Evolutionary conservation across 2,888 invertebrate species (phyloP), one percentile per base, ranked within the genome.

Genomic region (Amblyteles armatorius): DNA sequence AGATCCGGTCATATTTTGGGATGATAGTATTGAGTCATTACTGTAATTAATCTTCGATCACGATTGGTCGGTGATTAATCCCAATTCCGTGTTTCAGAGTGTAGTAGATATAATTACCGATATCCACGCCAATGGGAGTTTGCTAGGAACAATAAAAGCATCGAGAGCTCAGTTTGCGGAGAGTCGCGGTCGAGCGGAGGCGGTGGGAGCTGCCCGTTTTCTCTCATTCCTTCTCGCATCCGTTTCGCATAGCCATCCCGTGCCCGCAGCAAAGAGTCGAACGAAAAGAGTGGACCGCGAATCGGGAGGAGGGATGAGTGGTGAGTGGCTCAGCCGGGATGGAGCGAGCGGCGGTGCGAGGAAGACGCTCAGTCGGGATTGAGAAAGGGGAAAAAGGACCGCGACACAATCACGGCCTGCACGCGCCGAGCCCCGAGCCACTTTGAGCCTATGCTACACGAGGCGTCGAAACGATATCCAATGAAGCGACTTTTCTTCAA

Each of bases 361-460:
- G 48, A 57, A 84, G 86, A 84, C 44, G 69, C 72, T 68, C 71
- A 55, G 52, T 68, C 60, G 52, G 11, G 19, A 44, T 3, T 1
- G 13, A 19, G 26, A 50, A 29, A 69, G 83, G 50, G 33, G 82
- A 84, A 86, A 65, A 83, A 85, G 82, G 90, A 91, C 88, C 88
- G 91, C 92, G 92, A 91, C 92, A 93, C 92, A 92, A 93, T 93
- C 93, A 92, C 93, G 92, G 92, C 92, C 92, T 93, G 93, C 93
- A 93, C 93, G 93, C 93, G 93, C 93, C 93, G 93, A 89, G 93
- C 92, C 92, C 89, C 91, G 91, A 92, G 92, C 92, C 91, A 91
- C 90, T 91, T 90, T 88, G 87, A 90, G 92, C 79, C 91, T 71
- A 87, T 88, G 92, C 89, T 93, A 92, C 93, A 93, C 92, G 92